phyloP scores from a whole-genome alignment of 35 echinoderm and acorn worm species.

The Hemicentrotus pulcherrimus region DNA sequence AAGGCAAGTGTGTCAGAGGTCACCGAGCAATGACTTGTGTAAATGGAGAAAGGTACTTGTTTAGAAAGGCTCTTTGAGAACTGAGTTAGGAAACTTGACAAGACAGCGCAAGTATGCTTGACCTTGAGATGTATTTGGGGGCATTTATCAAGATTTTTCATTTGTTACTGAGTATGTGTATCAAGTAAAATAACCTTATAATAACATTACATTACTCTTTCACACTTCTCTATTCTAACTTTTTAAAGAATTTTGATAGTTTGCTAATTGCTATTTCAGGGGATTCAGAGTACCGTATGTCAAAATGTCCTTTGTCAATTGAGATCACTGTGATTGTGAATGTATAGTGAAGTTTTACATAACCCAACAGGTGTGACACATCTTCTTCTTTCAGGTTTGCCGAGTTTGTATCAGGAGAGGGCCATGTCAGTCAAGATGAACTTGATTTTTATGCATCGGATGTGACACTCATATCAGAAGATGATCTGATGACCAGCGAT shows the following conservation, averaged over 20 bases:
- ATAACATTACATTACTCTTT: not conserved
- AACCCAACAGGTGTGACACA: not conserved
- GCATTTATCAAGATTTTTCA: not conserved
- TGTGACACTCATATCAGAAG: slow-evolving; percentile 54
- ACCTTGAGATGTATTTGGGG: no score
- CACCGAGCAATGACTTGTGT: not conserved
- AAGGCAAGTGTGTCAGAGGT: not conserved
- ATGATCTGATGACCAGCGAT: slow-evolving; percentile 48
- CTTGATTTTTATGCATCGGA: slow-evolving; percentile 59
- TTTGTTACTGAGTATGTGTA: not conserved
- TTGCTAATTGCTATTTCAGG: not conserved
- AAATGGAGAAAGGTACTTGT: not conserved
- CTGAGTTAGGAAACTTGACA: not conserved
- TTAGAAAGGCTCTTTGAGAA: not conserved
- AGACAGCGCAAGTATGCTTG: not conserved
- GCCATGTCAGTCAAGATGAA: slow-evolving; percentile 65
- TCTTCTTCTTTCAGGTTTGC: slow-evolving; percentile 61
- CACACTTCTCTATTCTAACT: not conserved
- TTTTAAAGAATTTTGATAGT: not conserved
- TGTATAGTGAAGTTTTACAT: not conserved
- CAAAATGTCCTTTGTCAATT: not conserved
- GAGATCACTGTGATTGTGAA: not conserved
- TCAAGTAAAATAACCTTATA: no score
- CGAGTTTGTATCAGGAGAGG: slow-evolving; percentile 69
- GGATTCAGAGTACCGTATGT: no score